Evolutionary conservation across 2,888 invertebrate genomes (phyloP), one percentile per base, ranked within the genome.

Genomic region (Eustalomyia histrio): DNA sequence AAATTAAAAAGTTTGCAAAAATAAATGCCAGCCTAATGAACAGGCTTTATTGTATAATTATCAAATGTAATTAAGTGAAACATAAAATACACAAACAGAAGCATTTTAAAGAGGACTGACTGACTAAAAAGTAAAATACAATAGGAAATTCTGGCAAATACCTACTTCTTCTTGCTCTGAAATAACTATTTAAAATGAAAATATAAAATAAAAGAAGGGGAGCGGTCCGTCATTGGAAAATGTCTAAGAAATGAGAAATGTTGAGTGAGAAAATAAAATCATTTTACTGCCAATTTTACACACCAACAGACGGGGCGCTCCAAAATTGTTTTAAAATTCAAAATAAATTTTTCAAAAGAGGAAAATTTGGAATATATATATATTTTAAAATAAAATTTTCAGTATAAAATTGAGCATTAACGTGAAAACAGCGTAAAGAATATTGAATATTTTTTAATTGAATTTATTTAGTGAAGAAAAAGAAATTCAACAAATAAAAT

Each of bases 361-460:
- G 68, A 82, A 68, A 79, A 82, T 82, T 82, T 82, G 82, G 82
- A 82, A 69, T 72, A 76, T 43, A 55, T 39, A 65, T 24, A 24
- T 7, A 61, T 73, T 82, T 79, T 47, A 39, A 17, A 35, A 14
- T 16, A 60, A 33, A 16, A 52, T 58, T 52, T 76, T 76, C 73
- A 81, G 83, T 81, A 69, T 60, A 60, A 39, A 68, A 53, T 63
- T 35, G 68, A 73, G 57, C 65, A 68, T 60, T 60, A 35, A 64
- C 14, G 68, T 35, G 63, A 69, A 69, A 43, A 57, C 35, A 17
- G 4, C 55, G 18, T 33, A n/a, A 43, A 21, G n/a, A 1, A 39
- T n/a, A 39, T n/a, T 47, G n/a, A 43, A 24, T 33, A 10, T 33
- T 76, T 61, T 47, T 18, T 18, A 29, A 29, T 29, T 29, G 4